A percentile compares a stretch with the other conserved stretches of the same genome.
Evolutionary conservation across 2,113 vertebrate species (phyloP).

Genomic region (Zonotrichia leucophrys): DNA sequence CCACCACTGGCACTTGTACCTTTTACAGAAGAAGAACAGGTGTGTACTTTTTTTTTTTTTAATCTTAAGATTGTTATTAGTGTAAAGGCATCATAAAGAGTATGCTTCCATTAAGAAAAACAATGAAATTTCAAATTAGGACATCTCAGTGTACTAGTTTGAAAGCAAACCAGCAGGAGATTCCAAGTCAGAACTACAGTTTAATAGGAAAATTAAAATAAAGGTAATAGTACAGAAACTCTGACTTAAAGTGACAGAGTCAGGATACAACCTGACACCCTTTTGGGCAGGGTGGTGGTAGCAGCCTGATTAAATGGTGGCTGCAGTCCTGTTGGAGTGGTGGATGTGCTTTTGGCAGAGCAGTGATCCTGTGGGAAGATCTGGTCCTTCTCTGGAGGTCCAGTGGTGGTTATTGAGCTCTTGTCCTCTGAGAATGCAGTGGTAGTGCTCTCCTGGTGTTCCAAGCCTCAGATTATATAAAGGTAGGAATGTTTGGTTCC

Average conservation of each 20-base stretch:
- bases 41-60: conserved; percentile 42
- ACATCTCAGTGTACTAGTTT: neutral
- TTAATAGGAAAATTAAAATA: neutral
- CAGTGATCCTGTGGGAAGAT: neutral
- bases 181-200: neutral
- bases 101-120: neutral
- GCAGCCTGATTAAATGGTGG: neutral
- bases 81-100: neutral
- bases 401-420: neutral
- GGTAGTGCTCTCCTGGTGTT: neutral
- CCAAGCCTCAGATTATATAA: neutral
- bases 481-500: neutral
- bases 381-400: too few relatives aligned
- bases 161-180: neutral
- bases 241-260: neutral
- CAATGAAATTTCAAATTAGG: neutral
- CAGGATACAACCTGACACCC: fast-evolving
- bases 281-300: neutral
- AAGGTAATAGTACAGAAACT: neutral
- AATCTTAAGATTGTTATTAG: neutral
- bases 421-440: neutral
- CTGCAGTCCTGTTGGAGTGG: neutral
- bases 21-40: conserved; percentile 99
- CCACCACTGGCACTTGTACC: conserved; percentile 94
- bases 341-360: neutral